phyloP scores from a whole-genome alignment of 2,797 vertebrate species.

The Tangara arthus region DNA sequence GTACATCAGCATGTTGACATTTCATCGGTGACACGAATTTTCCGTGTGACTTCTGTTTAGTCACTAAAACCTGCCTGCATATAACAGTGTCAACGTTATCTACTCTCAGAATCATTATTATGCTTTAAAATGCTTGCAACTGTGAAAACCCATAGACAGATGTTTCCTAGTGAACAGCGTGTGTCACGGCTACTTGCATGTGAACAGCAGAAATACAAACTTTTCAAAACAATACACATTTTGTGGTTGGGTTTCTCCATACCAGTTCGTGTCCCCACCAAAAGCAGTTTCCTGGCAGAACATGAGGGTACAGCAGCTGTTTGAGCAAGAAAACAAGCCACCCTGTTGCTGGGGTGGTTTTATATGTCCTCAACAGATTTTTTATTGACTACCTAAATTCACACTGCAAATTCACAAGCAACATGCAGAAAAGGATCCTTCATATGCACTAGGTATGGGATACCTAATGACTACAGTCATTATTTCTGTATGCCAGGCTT shows the following conservation, averaged over 20 bases:
- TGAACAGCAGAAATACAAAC: constrained; percentile 25
- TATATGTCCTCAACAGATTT: not conserved
- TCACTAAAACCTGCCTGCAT: not conserved
- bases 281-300: constrained; percentile 48
- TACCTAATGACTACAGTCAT: not conserved
- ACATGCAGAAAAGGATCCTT: not conserved
- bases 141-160: constrained; percentile 47
- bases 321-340: not conserved
- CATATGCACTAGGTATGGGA: not conserved
- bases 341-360: not conserved
- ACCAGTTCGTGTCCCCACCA: not conserved
- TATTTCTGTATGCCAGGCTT: not conserved
- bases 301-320: not conserved
- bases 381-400: not conserved
- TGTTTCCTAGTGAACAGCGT: constrained; percentile 63
- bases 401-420: not conserved
- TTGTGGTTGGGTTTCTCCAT: constrained; percentile 12
- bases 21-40: not conserved
- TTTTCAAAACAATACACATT: constrained; percentile 50
- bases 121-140: constrained; percentile 44
- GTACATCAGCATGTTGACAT: not conserved
- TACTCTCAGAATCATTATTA: constrained; percentile 2
- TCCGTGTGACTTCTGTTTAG: not conserved
- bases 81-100: not conserved
- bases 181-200: not conserved